A percentile compares a stretch with the other conserved stretches of the same genome.
Evolutionary conservation across 2,888 invertebrate species (phyloP).

Genomic region (Mylabris sibirica): DNA sequence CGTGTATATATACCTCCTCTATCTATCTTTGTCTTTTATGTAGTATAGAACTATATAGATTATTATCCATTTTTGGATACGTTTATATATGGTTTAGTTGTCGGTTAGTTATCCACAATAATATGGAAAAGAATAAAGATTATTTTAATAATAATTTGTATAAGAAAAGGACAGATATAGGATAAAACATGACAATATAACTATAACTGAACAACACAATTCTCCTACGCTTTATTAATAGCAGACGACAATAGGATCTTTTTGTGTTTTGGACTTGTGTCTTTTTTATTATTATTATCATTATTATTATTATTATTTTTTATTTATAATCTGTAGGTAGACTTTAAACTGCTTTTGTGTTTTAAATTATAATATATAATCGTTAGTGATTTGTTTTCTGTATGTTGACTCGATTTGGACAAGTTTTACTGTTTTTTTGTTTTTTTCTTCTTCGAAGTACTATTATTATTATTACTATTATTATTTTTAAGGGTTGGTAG

Average conservation of each 20-base stretch:
- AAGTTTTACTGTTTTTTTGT: background rate
- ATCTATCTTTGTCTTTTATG: background rate
- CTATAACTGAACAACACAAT: constrained; percentile 23
- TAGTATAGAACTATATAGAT: constrained; percentile 4
- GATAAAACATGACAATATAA: constrained; percentile 3
- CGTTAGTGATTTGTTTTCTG: constrained; percentile 17
- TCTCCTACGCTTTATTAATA: constrained; percentile 51
- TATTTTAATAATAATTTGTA: background rate
- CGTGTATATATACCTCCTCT: too few relatives aligned
- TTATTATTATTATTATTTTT: constrained; percentile 3
- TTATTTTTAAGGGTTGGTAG: background rate
- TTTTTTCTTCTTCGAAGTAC: background rate
- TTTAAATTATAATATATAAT: constrained; percentile 43
- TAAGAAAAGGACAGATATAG: constrained; percentile 3
- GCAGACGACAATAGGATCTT: constrained; percentile 53
- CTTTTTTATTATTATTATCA: constrained; percentile 39
- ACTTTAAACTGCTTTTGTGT: constrained; percentile 39
- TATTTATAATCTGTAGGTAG: constrained; percentile 36
- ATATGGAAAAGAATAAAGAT: background rate
- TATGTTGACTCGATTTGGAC: constrained; percentile 24
- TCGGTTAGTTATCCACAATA: background rate
- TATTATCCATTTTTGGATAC: background rate
- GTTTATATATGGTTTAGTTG: background rate
- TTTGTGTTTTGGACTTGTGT: constrained; percentile 49
- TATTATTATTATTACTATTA: too few relatives aligned